These are phyloP conservation scores for Arnoldichthys spilopterus DNA, from an alignment of 2,797 vertebrate genomes.

Conservation along the genomic window DNA sequence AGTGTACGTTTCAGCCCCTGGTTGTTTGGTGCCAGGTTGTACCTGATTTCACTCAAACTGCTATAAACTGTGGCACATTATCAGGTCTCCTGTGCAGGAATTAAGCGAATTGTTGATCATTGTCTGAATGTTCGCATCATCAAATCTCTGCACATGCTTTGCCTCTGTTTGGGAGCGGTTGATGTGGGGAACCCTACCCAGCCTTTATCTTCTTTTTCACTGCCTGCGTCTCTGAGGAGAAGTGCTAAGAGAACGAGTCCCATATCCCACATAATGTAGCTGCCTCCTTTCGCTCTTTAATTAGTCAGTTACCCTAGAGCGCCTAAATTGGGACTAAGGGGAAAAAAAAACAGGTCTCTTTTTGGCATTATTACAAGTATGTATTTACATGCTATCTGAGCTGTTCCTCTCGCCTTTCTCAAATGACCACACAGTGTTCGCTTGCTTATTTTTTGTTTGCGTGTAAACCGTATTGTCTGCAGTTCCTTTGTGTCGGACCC, in stretches of 20 bases:
- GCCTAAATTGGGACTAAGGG: constrained; percentile 39
- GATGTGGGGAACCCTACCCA: neutral
- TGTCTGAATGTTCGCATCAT: neutral
- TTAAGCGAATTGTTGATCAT: neutral
- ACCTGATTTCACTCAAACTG: too few relatives aligned
- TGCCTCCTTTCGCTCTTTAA: constrained; percentile 46
- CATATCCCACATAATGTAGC: constrained; percentile 40
- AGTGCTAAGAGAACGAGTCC: constrained; percentile 14
- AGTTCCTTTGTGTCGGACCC: constrained; percentile 17
- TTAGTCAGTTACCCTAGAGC: constrained; percentile 38
- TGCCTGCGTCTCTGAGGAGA: constrained; percentile 30
- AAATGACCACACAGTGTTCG: neutral
- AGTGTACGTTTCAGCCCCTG: too few relatives aligned
- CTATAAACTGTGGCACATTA: neutral
- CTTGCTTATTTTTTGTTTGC: constrained; percentile 25
- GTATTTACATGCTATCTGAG: constrained; percentile 36
- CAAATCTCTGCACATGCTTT: neutral
- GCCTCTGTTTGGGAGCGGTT: neutral
- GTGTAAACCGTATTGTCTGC: constrained; percentile 40
- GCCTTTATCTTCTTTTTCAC: constrained; percentile 26
- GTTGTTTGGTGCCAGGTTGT: too few relatives aligned
- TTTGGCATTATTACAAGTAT: constrained; percentile 23
- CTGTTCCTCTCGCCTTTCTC: neutral
- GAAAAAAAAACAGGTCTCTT: constrained; percentile 35
- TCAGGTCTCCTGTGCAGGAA: neutral